phyloP scores from a whole-genome alignment of 92 coral and sea anemone genomes.

The Scolanthus callimorphus region DNA sequence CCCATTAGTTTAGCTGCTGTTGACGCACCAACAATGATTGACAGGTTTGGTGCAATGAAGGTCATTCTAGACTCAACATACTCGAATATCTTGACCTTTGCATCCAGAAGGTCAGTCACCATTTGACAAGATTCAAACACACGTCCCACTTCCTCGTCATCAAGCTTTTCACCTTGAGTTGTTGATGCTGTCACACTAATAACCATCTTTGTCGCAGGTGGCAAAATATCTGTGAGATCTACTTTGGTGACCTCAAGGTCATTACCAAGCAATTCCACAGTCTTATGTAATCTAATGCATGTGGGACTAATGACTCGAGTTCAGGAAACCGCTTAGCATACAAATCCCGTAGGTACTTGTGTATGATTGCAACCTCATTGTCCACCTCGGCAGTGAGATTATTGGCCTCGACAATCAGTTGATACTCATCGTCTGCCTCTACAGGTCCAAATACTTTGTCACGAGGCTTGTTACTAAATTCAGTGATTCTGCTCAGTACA shows the following conservation, averaged over 20 bases:
- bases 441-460: conserved; percentile 93
- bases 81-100: conserved; percentile 89
- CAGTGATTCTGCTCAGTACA: conserved; percentile 68
- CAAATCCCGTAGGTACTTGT: conserved; percentile 84
- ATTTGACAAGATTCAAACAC: conserved; percentile 91
- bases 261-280: conserved; percentile 90
- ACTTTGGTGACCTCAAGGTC: conserved; percentile 93
- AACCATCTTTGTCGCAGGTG: conserved; percentile 99
- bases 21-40: conserved; percentile 94
- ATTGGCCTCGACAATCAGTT: conserved; percentile 93
- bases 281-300: conserved; percentile 91
- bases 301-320: conserved; percentile 88
- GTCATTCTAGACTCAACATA: conserved; percentile 99
- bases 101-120: conserved; percentile 86
- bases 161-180: conserved; percentile 91
- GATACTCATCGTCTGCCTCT: conserved; percentile 91
- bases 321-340: conserved; percentile 95
- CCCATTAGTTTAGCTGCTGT: conserved; percentile 99
- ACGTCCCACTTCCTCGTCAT: conserved; percentile 79
- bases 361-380: conserved; percentile 89
- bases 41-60: conserved; percentile 92
- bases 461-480: conserved; percentile 68
- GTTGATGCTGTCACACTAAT: conserved; percentile 98
- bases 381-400: conserved; percentile 95
- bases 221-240: conserved; percentile 84